phyloP scores from a whole-genome alignment of 1,140 invertebrate species.

The Tetragonula clypearis region DNA sequence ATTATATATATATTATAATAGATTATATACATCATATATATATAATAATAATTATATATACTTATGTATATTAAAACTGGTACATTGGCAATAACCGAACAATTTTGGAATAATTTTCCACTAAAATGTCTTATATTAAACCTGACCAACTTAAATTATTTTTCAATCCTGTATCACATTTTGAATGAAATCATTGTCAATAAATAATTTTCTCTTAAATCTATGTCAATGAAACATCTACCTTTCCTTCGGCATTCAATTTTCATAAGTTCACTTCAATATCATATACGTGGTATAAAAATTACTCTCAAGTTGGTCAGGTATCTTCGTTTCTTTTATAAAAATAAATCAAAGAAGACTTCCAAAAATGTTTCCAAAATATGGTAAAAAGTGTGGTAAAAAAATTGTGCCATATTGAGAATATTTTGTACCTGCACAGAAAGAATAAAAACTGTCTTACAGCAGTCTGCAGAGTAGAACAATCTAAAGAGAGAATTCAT shows the following conservation, averaged over 20 bases:
- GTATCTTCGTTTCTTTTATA: neutral
- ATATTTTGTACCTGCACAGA: neutral
- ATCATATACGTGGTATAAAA: neutral
- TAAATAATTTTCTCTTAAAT: neutral
- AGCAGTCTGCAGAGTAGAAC: conserved; percentile 21
- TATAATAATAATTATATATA: too few species aligned
- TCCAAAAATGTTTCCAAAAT: conserved; percentile 20
- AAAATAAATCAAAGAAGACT: neutral
- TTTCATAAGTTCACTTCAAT: neutral
- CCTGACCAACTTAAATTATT: neutral
- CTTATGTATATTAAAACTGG: conserved; percentile 21
- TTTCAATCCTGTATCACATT: too few species aligned
- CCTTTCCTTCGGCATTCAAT: neutral
- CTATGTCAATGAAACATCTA: neutral
- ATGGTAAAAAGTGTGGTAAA: neutral
- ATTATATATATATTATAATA: neutral
- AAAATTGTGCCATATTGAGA: conserved; percentile 2
- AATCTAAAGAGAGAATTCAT: neutral
- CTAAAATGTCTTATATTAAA: neutral
- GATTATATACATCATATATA: neutral
- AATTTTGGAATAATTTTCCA: neutral
- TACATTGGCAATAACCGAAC: conserved; percentile 15
- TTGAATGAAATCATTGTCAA: neutral
- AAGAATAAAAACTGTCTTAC: conserved; percentile 5
- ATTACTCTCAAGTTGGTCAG: neutral